These are phyloP conservation scores for Chrysaora quinquecirrha DNA, from an alignment of 30 jellyfish, hydroid and myxozoan genomes.

Conservation along the genomic window DNA sequence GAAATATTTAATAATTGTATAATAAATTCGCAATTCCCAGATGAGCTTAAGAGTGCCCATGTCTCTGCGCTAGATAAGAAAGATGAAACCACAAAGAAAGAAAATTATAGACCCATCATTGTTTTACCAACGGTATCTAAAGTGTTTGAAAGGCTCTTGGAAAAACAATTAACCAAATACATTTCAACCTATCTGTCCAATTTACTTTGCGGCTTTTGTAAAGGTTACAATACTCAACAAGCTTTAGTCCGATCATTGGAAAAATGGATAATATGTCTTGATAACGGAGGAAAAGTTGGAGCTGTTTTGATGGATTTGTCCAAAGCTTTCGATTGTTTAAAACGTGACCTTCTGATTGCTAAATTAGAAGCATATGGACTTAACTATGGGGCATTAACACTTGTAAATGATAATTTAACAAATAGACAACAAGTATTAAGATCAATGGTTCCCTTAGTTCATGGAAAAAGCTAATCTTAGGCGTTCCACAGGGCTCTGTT, in stretches of 20 bases:
- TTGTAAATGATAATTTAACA: conserved; percentile 15
- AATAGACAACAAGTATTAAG: conserved; percentile 24
- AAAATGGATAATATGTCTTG: background rate
- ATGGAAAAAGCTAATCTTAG: conserved; percentile 15
- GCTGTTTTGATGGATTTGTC: conserved; percentile 45
- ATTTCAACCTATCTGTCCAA: background rate
- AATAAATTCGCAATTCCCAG: background rate
- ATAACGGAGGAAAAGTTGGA: conserved; percentile 36
- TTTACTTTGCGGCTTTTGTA: background rate
- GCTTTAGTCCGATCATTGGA: background rate
- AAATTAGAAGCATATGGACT: conserved; percentile 50
- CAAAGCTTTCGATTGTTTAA: conserved; percentile 37
- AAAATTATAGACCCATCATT: background rate
- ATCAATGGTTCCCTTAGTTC: conserved; percentile 46
- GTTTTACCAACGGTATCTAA: background rate
- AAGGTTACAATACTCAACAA: background rate
- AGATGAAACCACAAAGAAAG: background rate
- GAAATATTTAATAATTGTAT: no score
- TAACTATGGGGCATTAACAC: conserved; percentile 46
- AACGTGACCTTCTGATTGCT: conserved; percentile 36
- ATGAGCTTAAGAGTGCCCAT: background rate
- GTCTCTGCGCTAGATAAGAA: background rate
- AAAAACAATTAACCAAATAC: background rate
- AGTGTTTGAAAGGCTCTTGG: background rate
- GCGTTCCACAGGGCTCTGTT: conserved; percentile 62